Percentiles rank a stretch among this genome's conserved stretches.
Evolutionary conservation across 2,113 vertebrate species (phyloP).

Genomic region (Gorsachius goisagi): DNA sequence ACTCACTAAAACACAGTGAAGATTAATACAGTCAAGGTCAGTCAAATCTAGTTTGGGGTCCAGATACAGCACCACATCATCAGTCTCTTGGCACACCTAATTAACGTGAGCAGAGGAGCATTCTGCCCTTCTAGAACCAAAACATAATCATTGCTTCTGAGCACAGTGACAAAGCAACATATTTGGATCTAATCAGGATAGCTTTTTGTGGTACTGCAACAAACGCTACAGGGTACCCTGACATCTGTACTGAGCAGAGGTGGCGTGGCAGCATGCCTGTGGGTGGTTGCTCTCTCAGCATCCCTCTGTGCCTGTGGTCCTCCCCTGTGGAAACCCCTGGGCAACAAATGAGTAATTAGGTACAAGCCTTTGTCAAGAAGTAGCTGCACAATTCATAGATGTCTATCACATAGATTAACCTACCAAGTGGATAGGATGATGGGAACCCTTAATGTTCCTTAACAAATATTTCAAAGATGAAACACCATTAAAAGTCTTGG

Average conservation of each 20-base stretch:
- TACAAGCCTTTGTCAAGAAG: background rate
- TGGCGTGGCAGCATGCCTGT: background rate
- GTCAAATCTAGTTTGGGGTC: background rate
- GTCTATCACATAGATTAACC: background rate
- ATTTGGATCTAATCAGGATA: background rate
- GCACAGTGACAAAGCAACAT: background rate
- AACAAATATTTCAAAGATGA: background rate
- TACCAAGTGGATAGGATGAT: background rate
- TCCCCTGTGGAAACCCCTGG: background rate
- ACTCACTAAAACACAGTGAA: background rate
- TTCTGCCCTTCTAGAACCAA: background rate
- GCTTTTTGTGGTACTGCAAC: rapidly evolving
- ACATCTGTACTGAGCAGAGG: rapidly evolving
- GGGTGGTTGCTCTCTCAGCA: background rate
- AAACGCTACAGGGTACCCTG: background rate
- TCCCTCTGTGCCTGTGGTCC: background rate
- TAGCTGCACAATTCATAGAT: background rate
- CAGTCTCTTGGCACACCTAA: background rate
- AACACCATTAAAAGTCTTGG: background rate
- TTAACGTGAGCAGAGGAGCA: background rate
- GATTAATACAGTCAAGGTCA: background rate
- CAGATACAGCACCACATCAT: background rate
- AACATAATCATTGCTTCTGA: background rate
- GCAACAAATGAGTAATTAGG: background rate
- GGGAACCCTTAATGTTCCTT: background rate